phyloP scores from a whole-genome alignment of 2,888 invertebrate genomes.

The Lasius platythorax region DNA sequence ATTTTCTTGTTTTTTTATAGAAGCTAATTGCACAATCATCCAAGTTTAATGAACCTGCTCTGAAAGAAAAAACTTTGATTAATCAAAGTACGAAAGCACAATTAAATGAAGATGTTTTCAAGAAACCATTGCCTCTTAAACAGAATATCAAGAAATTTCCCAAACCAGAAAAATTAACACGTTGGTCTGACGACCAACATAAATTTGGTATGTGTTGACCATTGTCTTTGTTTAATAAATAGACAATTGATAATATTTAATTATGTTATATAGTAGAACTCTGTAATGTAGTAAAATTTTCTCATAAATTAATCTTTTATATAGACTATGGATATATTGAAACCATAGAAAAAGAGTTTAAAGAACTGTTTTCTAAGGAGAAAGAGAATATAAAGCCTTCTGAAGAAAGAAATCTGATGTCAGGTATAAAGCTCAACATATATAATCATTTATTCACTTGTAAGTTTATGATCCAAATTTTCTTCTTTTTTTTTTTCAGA shows the following conservation, averaged over 20 bases:
- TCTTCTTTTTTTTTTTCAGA: conserved; percentile 50
- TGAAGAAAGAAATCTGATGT: conserved; percentile 73
- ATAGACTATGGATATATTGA: conserved; percentile 60
- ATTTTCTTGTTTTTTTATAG: conserved; percentile 38
- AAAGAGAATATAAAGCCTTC: conserved; percentile 43
- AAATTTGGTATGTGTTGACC: conserved; percentile 55
- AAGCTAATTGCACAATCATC: conserved; percentile 8
- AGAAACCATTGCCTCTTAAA: conserved; percentile 69
- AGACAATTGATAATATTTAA: background rate
- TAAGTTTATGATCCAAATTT: background rate
- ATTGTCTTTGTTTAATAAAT: background rate
- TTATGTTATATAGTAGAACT: background rate
- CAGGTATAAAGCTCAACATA: conserved; percentile 69
- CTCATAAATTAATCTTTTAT: conserved; percentile 28
- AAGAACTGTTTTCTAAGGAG: conserved; percentile 36
- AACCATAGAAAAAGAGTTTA: conserved; percentile 63
- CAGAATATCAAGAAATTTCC: conserved; percentile 53
- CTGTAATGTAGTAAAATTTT: background rate
- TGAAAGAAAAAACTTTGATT: conserved; percentile 46
- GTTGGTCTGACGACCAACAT: conserved; percentile 63
- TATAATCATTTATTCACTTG: background rate
- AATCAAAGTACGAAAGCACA: conserved; percentile 51
- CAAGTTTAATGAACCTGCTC: conserved; percentile 42
- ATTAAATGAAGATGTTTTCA: conserved; percentile 67
- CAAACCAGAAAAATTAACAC: conserved; percentile 72